Evolutionary conservation across 2,797 vertebrate genomes (phyloP).

Genomic region (Monodelphis domestica): DNA sequence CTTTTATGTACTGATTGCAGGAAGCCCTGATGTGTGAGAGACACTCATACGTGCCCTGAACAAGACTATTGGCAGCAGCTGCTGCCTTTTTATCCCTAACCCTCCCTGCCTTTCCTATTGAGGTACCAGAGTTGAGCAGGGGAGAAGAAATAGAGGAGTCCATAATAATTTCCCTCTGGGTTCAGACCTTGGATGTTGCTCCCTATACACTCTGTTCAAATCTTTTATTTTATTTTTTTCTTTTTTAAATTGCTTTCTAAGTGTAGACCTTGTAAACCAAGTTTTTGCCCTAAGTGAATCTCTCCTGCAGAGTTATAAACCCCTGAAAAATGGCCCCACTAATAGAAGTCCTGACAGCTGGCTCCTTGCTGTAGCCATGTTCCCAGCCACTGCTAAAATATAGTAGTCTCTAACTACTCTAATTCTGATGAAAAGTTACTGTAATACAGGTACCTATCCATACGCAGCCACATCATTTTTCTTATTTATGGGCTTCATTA

Average conservation of each 20-base stretch:
- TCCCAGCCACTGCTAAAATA: constrained; percentile 52
- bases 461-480: constrained; percentile 62
- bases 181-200: background rate
- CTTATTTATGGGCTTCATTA: constrained; percentile 63
- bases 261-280: constrained; percentile 36
- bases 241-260: constrained; percentile 10
- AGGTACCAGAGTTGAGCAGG: background rate
- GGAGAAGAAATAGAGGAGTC: background rate
- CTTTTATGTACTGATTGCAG: background rate
- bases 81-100: background rate
- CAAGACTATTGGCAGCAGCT: background rate
- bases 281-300: constrained; percentile 45
- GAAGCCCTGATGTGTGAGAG: background rate
- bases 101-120: background rate
- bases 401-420: constrained; percentile 70
- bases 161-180: background rate
- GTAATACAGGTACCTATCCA: constrained; percentile 72
- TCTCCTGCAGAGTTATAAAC: constrained; percentile 71
- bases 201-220: background rate
- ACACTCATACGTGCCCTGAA: background rate
- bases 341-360: constrained; percentile 75
- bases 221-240: constrained; percentile 4
- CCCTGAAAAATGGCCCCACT: constrained; percentile 61
- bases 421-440: constrained; percentile 78
- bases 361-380: constrained; percentile 64